Conservation (phyloP, 2,797 vertebrate genomes). For the Megalops cyprinoides region DNA sequence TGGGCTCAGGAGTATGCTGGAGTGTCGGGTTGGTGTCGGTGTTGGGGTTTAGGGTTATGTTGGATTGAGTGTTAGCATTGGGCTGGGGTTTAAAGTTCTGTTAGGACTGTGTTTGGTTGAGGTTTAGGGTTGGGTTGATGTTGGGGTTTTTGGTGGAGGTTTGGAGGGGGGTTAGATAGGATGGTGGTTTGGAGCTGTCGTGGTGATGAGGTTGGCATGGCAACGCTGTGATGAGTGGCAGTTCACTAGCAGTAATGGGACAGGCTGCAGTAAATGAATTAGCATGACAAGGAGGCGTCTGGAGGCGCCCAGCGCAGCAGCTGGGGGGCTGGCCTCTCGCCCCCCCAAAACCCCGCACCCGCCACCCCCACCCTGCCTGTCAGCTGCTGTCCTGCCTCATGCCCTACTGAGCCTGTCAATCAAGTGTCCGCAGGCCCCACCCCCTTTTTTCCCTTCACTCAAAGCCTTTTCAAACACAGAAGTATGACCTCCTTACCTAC, state of each 20-base stretch:
- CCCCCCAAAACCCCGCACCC: slow-evolving; percentile 55
- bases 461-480: neutral
- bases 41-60: neutral
- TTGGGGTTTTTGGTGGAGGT: neutral
- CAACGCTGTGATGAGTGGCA: slow-evolving; percentile 72
- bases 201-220: slow-evolving; percentile 22
- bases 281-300: slow-evolving; percentile 79
- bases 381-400: slow-evolving; percentile 83
- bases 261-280: slow-evolving; percentile 87
- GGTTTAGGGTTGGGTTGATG: neutral
- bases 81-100: neutral
- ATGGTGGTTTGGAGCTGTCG: slow-evolving; percentile 53
- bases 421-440: slow-evolving; percentile 80
- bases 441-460: slow-evolving; percentile 28
- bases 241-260: slow-evolving; percentile 81
- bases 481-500: neutral
- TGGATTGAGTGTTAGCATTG: neutral
- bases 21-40: neutral
- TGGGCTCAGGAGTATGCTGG: too few species aligned
- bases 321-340: slow-evolving; percentile 84
- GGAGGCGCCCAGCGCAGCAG: slow-evolving; percentile 85
- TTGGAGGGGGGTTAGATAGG: slow-evolving; percentile 33
- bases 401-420: slow-evolving; percentile 76
- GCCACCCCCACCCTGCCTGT: slow-evolving; percentile 75
- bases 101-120: neutral